phyloP scores from a whole-genome alignment of 2,888 invertebrate genomes.

The Mythimna pallens region DNA sequence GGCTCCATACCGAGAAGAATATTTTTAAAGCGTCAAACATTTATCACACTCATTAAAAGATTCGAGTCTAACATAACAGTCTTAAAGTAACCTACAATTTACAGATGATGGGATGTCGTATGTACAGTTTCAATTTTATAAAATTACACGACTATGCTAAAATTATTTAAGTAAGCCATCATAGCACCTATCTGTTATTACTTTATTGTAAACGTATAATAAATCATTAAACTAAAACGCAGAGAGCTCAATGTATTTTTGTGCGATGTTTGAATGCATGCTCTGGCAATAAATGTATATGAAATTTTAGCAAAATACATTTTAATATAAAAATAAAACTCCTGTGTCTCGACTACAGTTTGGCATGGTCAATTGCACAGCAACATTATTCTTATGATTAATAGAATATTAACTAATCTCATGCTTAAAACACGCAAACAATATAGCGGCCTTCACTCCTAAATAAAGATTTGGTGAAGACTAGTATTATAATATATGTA shows the following conservation, averaged over 20 bases:
- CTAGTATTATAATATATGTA: conserved; percentile 64
- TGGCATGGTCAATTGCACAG: conserved; percentile 73
- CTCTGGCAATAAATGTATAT: conserved; percentile 49
- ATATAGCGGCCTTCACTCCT: conserved; percentile 70
- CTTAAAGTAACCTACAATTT: conserved; percentile 69
- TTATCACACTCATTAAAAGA: conserved; percentile 69
- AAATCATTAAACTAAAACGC: conserved; percentile 57
- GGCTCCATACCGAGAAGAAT: conserved; percentile 43
- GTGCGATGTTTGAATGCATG: conserved; percentile 50
- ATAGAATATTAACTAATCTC: conserved; percentile 58
- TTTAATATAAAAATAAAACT: conserved; percentile 68
- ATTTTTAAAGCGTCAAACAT: conserved; percentile 75
- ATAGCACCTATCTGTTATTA: conserved; percentile 84
- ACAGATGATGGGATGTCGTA: conserved; percentile 72
- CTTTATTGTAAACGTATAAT: conserved; percentile 63
- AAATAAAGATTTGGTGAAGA: conserved; percentile 75
- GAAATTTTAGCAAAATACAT: conserved; percentile 65
- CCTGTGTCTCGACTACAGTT: conserved; percentile 62
- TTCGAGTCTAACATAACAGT: conserved; percentile 69
- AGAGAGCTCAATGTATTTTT: conserved; percentile 66
- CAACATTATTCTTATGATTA: conserved; percentile 64
- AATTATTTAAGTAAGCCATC: conserved; percentile 83
- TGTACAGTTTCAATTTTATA: conserved; percentile 69
- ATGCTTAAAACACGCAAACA: conserved; percentile 52
- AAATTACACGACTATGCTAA: conserved; percentile 61